Base-by-base conservation (phyloP, 2,888 invertebrate genomes). In the Cantharis nigra region DNA sequence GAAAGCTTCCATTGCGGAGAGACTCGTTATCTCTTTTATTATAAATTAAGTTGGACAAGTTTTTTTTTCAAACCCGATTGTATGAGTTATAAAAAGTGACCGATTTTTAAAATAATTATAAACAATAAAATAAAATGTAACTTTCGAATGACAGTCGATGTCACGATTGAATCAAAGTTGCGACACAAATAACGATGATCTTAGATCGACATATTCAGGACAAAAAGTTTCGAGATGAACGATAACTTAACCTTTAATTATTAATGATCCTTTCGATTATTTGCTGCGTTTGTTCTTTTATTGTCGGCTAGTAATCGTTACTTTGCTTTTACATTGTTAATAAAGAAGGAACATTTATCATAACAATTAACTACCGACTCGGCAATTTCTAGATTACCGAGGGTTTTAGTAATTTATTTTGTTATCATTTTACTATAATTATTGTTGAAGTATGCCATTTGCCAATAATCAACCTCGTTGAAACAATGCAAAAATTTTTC, bases 261-360 rank as follows among this genome's bases (percentile, higher is more conserved):
- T 77, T 77, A 74, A 77, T 74, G 74, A 77, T 71, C 33, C 71
- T 14, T 63, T 65, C 69, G 74, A 74, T 77, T 74, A 64, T 49
- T 30, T 72, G 72, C 69, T 77, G 71, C 69, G 63, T 71, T 73
- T 67, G 30, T 26, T n/a, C 20, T 67, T 77, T 77, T 71, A 77
- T 74, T 71, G 62, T 62, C 71, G 71, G 72, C 62, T 70, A 28
- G 70, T 76, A 76, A 72, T 72, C 49, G 69, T 76, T 76, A 76
- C 69, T 69, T 69, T 72, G 71, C 64, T 30, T 63, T 23, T 26
- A 11, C 62, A 23, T 74, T 70, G 69, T 74, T 74, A 63, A 63
- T 70, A 28, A 16, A 65, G 23, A n/a, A n/a, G n/a, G 18, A 67
- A 67, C 65, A 67, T 67, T 67, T 67, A 67, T 67, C 65, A 26